Base-by-base conservation (phyloP, 2,113 vertebrate species). In the Motacilla tschutschensis region DNA sequence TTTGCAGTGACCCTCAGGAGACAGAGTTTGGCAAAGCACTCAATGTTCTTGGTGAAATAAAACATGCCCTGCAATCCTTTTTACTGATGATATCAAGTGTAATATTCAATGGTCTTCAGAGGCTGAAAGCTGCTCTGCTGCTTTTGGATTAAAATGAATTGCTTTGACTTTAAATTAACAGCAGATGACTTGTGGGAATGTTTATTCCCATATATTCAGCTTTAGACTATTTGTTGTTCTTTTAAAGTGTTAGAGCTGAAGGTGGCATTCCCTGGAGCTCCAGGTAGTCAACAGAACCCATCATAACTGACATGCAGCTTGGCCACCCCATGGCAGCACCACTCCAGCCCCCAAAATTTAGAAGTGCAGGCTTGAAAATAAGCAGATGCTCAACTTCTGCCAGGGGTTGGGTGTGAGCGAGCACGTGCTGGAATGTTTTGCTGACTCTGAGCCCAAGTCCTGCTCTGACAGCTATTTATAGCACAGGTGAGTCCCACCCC, bases 111-210 rank as follows among this genome's bases (percentile, higher is more conserved):
- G 88, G 67, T 18, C 93, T 92, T 71, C 57, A 65, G 84, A 94
- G 88, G 93, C 46, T 44, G 71, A 73, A 85, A 94, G 73, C 75
- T 59, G 33, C 40, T 92, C 79, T 88, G 87, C 79, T 95, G 79
- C 10, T 83, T 93, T 93, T 80, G 87, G 90, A 95, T 92, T 87
- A 40, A 94, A 94, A 89, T 79, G 31, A 92, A 95, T 89, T 86
- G 84, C 77, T 94, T 93, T 44, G 86, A 82, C 78, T 85, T 81
- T 80, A 91, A 94, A 79, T 95, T 88, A 92, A 70, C 64, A 94
- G 79, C 91, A 95, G 90, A 92, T 95, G 93, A 79, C 84, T 85
- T 55, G 36, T 35, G 62, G 44, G 82, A 69, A 31, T 77, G 20
- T 67, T 85, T 93, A 65, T n/a, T 66, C 70, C 51, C 63, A 13